A percentile compares a stretch with the other conserved stretches of the same genome.
Evolutionary conservation across 2,888 invertebrate genomes (phyloP).

Genomic region (Panopea generosa): DNA sequence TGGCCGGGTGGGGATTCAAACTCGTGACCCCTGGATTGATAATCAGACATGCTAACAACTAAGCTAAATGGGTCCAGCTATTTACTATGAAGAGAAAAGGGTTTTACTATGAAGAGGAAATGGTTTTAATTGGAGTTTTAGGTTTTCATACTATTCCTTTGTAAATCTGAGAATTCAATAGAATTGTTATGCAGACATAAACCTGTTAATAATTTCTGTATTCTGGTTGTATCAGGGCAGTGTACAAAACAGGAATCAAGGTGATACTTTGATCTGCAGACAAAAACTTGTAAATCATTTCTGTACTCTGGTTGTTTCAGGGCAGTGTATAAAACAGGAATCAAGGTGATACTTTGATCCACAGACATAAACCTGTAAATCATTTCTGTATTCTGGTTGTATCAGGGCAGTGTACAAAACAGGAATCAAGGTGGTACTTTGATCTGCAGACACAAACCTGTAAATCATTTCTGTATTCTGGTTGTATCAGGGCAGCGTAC

Average conservation of each 20-base stretch:
- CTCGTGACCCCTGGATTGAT: too few species aligned
- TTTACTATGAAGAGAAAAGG: too few species aligned
- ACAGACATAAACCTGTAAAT: constrained; percentile 70
- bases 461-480: constrained; percentile 73
- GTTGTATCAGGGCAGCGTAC: constrained; percentile 64
- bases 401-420: constrained; percentile 69
- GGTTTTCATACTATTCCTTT: too few species aligned
- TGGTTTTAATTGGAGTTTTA: too few species aligned
- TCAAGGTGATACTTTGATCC: constrained; percentile 77
- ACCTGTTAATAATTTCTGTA: constrained; percentile 77
- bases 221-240: constrained; percentile 64
- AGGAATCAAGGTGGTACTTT: constrained; percentile 75
- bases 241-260: constrained; percentile 73
- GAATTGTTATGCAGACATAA: constrained; percentile 69
- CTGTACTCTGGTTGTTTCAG: constrained; percentile 69
- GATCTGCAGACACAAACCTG: constrained; percentile 73
- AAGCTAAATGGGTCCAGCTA: too few species aligned
- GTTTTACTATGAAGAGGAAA: too few species aligned
- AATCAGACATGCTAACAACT: too few species aligned
- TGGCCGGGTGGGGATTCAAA: too few species aligned
- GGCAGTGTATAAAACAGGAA: constrained; percentile 66
- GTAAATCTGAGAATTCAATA: too few species aligned
- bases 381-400: constrained; percentile 67
- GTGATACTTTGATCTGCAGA: constrained; percentile 76
- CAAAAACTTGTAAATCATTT: constrained; percentile 74